These are phyloP conservation scores for Onthophagus taurus DNA, from an alignment of 1,140 invertebrate genomes.

Conservation along the genomic window DNA sequence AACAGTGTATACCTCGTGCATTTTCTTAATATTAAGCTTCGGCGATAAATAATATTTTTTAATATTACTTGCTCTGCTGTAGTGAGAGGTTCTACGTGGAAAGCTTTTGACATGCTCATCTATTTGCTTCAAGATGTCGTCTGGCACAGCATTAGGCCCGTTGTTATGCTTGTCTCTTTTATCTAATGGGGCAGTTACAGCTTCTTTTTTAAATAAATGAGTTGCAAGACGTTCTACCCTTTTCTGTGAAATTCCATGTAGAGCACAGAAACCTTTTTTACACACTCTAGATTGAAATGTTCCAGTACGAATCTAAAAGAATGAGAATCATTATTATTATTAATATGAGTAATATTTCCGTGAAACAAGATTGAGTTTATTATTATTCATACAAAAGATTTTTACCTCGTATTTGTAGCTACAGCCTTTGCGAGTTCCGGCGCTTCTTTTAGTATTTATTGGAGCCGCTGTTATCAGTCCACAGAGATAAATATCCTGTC, in stretches of 20 bases:
- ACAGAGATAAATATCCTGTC: no score
- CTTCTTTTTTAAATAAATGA: not conserved
- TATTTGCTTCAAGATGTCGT: conserved; percentile 12
- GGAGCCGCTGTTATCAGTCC: no score
- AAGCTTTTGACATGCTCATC: conserved; percentile 14
- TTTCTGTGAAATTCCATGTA: not conserved
- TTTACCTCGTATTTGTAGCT: no score
- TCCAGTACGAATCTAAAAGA: not conserved
- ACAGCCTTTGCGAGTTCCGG: no score
- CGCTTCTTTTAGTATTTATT: no score
- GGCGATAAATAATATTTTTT: not conserved
- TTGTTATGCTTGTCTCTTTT: conserved; percentile 8
- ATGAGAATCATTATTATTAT: no score
- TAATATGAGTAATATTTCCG: no score
- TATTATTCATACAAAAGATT: no score
- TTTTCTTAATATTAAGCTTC: conserved; percentile 1
- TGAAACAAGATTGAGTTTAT: no score
- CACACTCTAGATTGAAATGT: not conserved
- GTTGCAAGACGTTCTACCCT: not conserved
- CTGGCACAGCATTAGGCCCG: conserved; percentile 8
- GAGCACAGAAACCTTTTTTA: conserved; percentile 3
- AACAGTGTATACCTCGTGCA: conserved; percentile 11
- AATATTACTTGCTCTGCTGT: conserved; percentile 6
- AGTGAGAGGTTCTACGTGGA: conserved; percentile 16
- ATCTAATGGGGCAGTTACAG: not conserved